These are phyloP conservation scores for Paralichthys olivaceus DNA, from an alignment of 2,113 vertebrate species.

Conservation along the genomic window DNA sequence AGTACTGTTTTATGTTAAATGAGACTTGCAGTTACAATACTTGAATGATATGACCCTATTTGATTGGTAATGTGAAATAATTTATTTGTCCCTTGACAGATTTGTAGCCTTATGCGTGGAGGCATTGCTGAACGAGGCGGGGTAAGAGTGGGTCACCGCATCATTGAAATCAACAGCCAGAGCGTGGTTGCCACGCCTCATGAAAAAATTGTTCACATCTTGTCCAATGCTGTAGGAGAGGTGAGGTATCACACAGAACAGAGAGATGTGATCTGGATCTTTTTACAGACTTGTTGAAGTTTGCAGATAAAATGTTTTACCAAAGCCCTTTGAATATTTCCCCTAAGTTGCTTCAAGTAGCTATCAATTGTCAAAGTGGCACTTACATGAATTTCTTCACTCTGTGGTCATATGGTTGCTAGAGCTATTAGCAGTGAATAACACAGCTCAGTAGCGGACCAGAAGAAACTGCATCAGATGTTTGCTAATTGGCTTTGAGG, in stretches of 20 bases:
- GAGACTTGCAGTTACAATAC: background rate
- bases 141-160: constrained; percentile 96
- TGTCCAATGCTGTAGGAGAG: constrained; percentile 96
- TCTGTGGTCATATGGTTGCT: background rate
- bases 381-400: background rate
- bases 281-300: background rate
- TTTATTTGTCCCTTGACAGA: constrained; percentile 76
- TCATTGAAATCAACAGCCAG: constrained; percentile 97
- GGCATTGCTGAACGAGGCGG: constrained; percentile 96
- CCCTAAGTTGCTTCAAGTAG: no score
- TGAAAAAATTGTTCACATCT: constrained; percentile 96
- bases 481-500: background rate
- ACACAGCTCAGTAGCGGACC: background rate
- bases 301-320: no score
- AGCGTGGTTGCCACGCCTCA: constrained; percentile 97
- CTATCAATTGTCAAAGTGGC: no score
- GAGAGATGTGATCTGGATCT: background rate
- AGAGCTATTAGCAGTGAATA: background rate
- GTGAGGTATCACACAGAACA: constrained; percentile 75
- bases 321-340: background rate
- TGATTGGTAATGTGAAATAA: background rate
- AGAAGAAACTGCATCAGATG: constrained; percentile 18
- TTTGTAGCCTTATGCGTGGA: constrained; percentile 98
- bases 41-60: background rate
- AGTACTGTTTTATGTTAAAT: background rate